Evolutionary conservation across 2,888 invertebrate species (phyloP).

Genomic region (Augiades crinisus): DNA sequence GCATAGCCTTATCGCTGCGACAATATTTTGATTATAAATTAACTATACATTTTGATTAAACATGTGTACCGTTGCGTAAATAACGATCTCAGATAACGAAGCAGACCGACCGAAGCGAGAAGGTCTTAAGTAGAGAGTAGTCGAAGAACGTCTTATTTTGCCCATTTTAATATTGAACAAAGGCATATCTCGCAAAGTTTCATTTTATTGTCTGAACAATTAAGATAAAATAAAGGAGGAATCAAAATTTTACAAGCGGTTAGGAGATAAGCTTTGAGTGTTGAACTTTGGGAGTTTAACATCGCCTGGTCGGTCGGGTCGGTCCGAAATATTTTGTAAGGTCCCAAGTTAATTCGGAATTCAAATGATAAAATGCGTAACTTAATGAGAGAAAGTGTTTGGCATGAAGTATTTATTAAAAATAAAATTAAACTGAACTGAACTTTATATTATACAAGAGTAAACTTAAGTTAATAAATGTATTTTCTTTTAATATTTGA

Average conservation of each 20-base stretch:
- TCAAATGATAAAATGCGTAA: conserved; percentile 45
- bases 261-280: conserved; percentile 72
- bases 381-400: conserved; percentile 35
- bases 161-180: conserved; percentile 39
- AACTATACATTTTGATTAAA: conserved; percentile 18
- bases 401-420: background rate
- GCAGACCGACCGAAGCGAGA: background rate
- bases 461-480: too few relatives aligned
- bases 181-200: conserved; percentile 61
- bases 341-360: conserved; percentile 44
- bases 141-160: conserved; percentile 30
- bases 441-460: background rate
- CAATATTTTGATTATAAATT: conserved; percentile 42
- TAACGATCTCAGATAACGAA: background rate
- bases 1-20: conserved; percentile 40
- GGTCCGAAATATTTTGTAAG: conserved; percentile 47
- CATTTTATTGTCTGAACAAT: conserved; percentile 67
- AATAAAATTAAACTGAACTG: background rate
- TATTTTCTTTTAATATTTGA: background rate
- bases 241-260: conserved; percentile 77
- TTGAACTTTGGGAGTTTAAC: conserved; percentile 67
- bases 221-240: conserved; percentile 75
- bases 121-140: background rate
- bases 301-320: conserved; percentile 46
- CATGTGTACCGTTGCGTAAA: background rate